A percentile compares a stretch with the other conserved stretches of the same genome.
Conservation (phyloP, 2,113 vertebrate genomes). For the Columba livia region DNA sequence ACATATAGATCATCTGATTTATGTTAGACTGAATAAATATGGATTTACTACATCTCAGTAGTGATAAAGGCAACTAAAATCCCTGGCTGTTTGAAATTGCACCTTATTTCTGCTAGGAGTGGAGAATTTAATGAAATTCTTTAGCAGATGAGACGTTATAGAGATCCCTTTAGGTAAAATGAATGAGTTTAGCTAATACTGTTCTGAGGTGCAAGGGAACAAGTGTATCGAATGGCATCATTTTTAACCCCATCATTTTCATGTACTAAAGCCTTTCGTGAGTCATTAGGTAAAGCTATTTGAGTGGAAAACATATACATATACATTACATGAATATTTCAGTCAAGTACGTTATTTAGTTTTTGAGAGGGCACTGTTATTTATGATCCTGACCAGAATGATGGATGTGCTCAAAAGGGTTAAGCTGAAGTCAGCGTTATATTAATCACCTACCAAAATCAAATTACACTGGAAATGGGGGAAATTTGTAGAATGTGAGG, state of each 20-base stretch:
- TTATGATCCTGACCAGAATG: constrained; percentile 38
- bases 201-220: not conserved
- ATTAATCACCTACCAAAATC: not conserved
- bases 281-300: constrained; percentile 4
- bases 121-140: constrained; percentile 23
- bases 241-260: constrained; percentile 35
- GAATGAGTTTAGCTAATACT: constrained; percentile 1
- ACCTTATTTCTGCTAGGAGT: not conserved
- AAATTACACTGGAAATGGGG: not conserved
- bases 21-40: not conserved
- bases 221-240: not conserved
- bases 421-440: constrained; percentile 49
- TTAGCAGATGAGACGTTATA: constrained; percentile 14
- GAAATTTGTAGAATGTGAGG: constrained; percentile 38
- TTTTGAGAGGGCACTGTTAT: constrained; percentile 35
- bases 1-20: not conserved
- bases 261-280: not conserved
- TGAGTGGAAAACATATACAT: constrained; percentile 11
- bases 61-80: not conserved
- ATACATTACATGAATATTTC: constrained; percentile 25
- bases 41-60: not conserved
- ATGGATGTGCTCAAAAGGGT: constrained; percentile 34
- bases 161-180: constrained; percentile 5
- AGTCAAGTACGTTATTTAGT: not conserved
- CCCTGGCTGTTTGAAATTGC: not conserved